Conservation (phyloP, 2,113 vertebrate species). For the Shinisaurus crocodilurus region DNA sequence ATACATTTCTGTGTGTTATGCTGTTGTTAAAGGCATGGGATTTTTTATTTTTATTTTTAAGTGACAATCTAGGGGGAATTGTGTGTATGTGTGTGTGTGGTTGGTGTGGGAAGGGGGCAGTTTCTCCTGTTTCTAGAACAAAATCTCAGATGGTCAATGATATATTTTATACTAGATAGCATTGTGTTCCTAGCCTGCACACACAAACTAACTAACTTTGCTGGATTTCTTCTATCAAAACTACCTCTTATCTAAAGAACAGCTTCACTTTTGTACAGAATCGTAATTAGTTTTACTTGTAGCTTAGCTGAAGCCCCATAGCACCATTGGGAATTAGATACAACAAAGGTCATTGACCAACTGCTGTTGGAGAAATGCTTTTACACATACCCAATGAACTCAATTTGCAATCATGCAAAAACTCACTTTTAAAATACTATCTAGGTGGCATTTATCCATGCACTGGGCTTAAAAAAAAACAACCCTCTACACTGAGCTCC, state of each 20-base stretch:
- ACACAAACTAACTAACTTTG: not conserved
- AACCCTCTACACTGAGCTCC: not conserved
- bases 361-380: not conserved
- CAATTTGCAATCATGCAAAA: not conserved
- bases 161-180: not conserved
- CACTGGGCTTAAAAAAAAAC: too few species aligned
- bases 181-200: not conserved
- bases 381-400: not conserved
- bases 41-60: not conserved
- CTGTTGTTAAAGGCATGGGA: too few species aligned
- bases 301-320: not conserved
- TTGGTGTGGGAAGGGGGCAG: not conserved
- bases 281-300: not conserved
- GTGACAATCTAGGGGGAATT: not conserved
- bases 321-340: not conserved
- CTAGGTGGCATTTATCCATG: not conserved
- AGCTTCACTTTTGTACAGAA: not conserved
- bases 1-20: not conserved
- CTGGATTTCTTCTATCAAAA: not conserved
- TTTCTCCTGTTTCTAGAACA: not conserved
- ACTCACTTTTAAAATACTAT: not conserved
- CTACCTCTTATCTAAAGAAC: not conserved
- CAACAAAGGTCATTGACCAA: not conserved
- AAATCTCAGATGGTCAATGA: not conserved
- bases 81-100: too few species aligned